Percentiles rank a stretch among this genome's conserved stretches.
Evolutionary conservation across 2,113 vertebrate genomes (phyloP).

Genomic region (Mus pahari): DNA sequence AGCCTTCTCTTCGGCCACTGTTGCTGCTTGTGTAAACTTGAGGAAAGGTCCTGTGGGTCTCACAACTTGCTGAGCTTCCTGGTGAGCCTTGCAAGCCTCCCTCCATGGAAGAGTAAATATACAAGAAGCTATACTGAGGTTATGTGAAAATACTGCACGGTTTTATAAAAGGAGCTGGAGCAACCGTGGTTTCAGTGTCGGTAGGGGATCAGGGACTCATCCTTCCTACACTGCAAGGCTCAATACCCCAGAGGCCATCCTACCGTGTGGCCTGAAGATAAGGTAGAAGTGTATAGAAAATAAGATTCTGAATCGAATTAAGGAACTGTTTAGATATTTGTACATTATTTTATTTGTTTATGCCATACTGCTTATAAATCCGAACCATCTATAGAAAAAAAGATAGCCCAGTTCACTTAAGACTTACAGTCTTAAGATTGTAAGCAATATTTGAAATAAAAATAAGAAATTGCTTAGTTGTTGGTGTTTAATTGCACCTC

Average conservation of each 20-base stretch:
- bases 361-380: neutral
- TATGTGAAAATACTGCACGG: neutral
- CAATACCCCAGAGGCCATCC: neutral
- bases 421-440: neutral
- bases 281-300: neutral
- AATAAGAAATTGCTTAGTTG: neutral
- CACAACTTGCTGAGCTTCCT: neutral
- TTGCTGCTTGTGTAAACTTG: neutral
- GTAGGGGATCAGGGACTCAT: too few species aligned
- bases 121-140: neutral
- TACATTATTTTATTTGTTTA: neutral
- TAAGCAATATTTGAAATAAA: constrained; percentile 9
- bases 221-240: neutral
- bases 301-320: constrained; percentile 23
- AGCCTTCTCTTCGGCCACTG: neutral
- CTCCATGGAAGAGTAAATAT: neutral
- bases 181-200: neutral
- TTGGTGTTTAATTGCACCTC: neutral
- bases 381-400: neutral
- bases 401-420: neutral
- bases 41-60: too few species aligned
- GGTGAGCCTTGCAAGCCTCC: neutral
- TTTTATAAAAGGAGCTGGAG: neutral
- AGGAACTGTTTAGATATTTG: neutral
- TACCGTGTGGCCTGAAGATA: neutral